Percentiles rank a stretch among this genome's conserved stretches.
Conservation (phyloP, 2,888 invertebrate species). For the Plagodis pulveraria region DNA sequence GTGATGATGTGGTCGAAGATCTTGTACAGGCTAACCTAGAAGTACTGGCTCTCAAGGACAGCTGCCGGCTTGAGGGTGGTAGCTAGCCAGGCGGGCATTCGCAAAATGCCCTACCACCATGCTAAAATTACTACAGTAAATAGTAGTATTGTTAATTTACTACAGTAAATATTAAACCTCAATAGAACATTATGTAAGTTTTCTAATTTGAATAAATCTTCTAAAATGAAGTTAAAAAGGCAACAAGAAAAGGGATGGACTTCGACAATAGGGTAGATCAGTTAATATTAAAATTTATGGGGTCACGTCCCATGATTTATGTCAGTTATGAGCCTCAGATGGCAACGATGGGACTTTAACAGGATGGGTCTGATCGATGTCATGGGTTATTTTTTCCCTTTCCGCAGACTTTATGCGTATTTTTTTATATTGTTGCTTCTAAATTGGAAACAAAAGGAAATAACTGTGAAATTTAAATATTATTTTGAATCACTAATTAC, state of each 20-base stretch:
- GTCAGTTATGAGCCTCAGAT: conserved; percentile 31
- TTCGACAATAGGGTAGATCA: conserved; percentile 23
- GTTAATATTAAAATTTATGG: conserved; percentile 35
- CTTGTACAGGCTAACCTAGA: no score
- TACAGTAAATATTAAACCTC: not conserved
- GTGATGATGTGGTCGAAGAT: no score
- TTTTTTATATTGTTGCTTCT: conserved; percentile 6
- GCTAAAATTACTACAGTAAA: no score
- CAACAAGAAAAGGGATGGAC: conserved; percentile 18
- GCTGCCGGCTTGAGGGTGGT: no score
- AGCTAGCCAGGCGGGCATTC: no score
- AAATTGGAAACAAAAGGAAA: no score
- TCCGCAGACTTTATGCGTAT: conserved; percentile 2
- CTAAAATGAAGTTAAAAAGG: conserved; percentile 21
- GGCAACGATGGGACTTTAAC: conserved; percentile 20
- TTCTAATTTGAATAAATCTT: conserved; percentile 1
- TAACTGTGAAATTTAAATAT: not conserved
- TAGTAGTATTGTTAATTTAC: no score
- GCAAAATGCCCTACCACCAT: no score
- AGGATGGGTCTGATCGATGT: conserved; percentile 29
- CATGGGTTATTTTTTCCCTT: conserved; percentile 25
- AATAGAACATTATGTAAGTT: conserved; percentile 5
- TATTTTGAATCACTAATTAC: not conserved
- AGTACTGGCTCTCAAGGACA: no score
- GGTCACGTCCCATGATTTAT: conserved; percentile 33